phyloP scores from a whole-genome alignment of 2,797 vertebrate genomes.

The Cyclopterus lumpus region DNA sequence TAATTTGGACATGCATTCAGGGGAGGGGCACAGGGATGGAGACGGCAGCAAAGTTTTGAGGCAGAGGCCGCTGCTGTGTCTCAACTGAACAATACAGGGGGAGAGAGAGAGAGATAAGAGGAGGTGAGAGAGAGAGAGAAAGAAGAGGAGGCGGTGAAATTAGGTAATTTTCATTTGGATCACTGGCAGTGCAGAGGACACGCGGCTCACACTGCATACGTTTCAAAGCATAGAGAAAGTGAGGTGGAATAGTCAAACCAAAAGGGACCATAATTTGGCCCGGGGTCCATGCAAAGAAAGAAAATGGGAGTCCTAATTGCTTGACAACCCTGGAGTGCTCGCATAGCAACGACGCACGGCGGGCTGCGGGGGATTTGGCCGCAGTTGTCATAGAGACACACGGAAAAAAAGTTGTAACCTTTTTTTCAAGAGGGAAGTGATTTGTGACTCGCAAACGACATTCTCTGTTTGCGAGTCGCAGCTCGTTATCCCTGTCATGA shows the following conservation, averaged over 20 bases:
- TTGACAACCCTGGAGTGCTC: conserved; percentile 24
- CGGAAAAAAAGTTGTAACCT: conserved; percentile 41
- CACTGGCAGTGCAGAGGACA: neutral
- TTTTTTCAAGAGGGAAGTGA: conserved; percentile 23
- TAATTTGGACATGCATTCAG: too few species aligned
- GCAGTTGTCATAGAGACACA: conserved; percentile 73
- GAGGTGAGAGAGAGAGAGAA: neutral
- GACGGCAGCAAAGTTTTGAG: neutral
- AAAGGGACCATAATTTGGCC: conserved; percentile 6
- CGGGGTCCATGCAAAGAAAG: neutral
- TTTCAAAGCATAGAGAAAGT: conserved; percentile 21
- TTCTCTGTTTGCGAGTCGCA: conserved; percentile 5
- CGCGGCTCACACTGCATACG: neutral
- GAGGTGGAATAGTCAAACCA: neutral
- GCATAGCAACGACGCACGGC: conserved; percentile 62
- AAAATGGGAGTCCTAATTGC: conserved; percentile 15
- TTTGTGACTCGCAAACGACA: conserved; percentile 31
- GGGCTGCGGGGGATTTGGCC: conserved; percentile 30
- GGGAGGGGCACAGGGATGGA: neutral
- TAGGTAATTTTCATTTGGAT: too few species aligned
- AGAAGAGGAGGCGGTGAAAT: neutral
- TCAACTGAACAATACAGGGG: neutral
- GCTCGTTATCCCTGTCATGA: conserved; percentile 11
- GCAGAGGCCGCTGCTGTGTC: neutral
- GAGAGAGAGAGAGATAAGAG: neutral